Conservation (phyloP, 2,888 invertebrate genomes). For the Trissoscelio sp. region DNA sequence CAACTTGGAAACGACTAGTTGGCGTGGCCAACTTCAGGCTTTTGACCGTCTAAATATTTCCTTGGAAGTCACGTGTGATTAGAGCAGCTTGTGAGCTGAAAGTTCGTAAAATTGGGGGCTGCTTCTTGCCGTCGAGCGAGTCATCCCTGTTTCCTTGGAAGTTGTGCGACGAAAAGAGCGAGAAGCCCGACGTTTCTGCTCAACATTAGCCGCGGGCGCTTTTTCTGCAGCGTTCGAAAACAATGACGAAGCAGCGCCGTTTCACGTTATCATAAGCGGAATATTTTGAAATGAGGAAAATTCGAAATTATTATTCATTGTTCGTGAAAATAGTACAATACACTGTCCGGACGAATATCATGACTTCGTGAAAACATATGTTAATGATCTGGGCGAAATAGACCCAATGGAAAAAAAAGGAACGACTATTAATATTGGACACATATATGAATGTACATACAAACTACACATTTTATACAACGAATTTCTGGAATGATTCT, state of each 20-base stretch:
- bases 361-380: conserved; percentile 41
- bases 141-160: not conserved
- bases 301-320: conserved; percentile 54
- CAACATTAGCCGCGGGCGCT: conserved; percentile 39
- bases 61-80: conserved; percentile 34
- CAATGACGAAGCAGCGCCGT: conserved; percentile 55
- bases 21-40: conserved; percentile 5
- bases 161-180: conserved; percentile 25
- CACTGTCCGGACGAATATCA: conserved; percentile 27
- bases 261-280: conserved; percentile 40
- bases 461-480: too few species aligned
- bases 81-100: conserved; percentile 20
- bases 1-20: conserved; percentile 12
- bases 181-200: conserved; percentile 27
- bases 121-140: conserved; percentile 10
- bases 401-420: conserved; percentile 32
- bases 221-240: conserved; percentile 50
- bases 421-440: conserved; percentile 31
- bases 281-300: conserved; percentile 35
- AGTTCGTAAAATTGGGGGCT: conserved; percentile 16
- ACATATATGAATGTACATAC: not conserved
- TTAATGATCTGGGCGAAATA: conserved; percentile 42
- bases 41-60: conserved; percentile 32
- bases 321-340: conserved; percentile 49
- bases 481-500: too few species aligned